These are phyloP conservation scores for Epinotia brunnichana DNA, from an alignment of 2,888 invertebrate species.

Conservation along the genomic window DNA sequence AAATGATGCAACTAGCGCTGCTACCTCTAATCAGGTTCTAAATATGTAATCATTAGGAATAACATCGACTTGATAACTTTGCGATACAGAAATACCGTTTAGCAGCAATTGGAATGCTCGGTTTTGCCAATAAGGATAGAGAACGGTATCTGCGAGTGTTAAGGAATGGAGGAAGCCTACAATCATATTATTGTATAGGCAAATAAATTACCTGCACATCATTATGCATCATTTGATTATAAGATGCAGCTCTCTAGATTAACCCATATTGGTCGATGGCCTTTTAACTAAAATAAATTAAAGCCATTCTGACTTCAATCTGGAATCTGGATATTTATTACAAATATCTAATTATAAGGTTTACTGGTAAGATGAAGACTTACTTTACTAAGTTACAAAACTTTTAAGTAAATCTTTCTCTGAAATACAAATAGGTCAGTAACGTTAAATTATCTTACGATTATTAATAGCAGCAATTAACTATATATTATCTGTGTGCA, in stretches of 20 bases:
- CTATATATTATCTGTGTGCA: neutral
- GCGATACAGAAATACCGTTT: slow-evolving; percentile 46
- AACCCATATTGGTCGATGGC: too few relatives aligned
- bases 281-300: neutral
- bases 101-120: slow-evolving; percentile 47
- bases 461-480: neutral
- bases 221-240: neutral
- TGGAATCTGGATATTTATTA: too few relatives aligned
- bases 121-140: slow-evolving; percentile 45
- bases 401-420: neutral
- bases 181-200: neutral
- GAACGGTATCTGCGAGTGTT: neutral
- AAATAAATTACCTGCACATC: neutral
- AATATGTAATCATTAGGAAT: slow-evolving; percentile 45
- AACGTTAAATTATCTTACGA: neutral
- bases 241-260: too few relatives aligned
- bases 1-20: slow-evolving; percentile 60
- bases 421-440: neutral
- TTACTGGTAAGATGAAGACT: neutral
- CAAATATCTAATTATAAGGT: neutral
- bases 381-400: neutral
- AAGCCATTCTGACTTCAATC: neutral
- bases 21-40: slow-evolving; percentile 50
- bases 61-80: slow-evolving; percentile 44
- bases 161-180: slow-evolving; percentile 16